Evolutionary conservation across 1,140 invertebrate species (phyloP).

Genomic region (Parapsyche elsis): DNA sequence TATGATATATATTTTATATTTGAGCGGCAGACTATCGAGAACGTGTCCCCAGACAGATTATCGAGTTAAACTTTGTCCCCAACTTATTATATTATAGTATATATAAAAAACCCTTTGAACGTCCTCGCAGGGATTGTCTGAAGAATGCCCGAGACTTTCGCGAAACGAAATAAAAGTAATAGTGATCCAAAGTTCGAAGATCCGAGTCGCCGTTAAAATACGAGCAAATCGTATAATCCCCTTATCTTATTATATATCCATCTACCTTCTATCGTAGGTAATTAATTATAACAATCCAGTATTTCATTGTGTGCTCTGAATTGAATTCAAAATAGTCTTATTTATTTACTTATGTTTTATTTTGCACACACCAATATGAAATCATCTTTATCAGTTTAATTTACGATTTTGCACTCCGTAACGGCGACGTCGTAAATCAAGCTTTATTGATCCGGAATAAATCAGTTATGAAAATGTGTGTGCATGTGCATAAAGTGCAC

Average conservation of each 20-base stretch:
- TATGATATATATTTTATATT: no score
- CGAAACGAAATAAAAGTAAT: background rate
- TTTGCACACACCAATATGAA: background rate
- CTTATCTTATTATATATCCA: no score
- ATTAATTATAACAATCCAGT: no score
- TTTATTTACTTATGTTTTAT: no score
- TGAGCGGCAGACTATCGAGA: background rate
- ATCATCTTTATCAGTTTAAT: constrained; percentile 8
- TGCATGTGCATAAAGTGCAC: background rate
- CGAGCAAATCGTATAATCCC: no score
- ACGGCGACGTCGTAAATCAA: background rate
- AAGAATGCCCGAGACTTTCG: background rate
- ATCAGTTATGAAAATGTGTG: no score
- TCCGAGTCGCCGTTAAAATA: no score
- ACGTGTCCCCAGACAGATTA: constrained; percentile 10
- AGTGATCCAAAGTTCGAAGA: no score
- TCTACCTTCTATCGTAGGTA: no score
- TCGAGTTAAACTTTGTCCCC: background rate
- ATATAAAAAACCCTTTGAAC: background rate
- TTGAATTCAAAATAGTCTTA: no score
- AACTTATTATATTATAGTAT: background rate
- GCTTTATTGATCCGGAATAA: constrained; percentile 5
- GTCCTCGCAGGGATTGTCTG: background rate
- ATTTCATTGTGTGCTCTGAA: no score
- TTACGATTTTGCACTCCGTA: constrained; percentile 19